Percentiles rank a stretch among this genome's conserved stretches.
Evolutionary conservation across 2,797 vertebrate genomes (phyloP).

Genomic region (Spea hammondii): DNA sequence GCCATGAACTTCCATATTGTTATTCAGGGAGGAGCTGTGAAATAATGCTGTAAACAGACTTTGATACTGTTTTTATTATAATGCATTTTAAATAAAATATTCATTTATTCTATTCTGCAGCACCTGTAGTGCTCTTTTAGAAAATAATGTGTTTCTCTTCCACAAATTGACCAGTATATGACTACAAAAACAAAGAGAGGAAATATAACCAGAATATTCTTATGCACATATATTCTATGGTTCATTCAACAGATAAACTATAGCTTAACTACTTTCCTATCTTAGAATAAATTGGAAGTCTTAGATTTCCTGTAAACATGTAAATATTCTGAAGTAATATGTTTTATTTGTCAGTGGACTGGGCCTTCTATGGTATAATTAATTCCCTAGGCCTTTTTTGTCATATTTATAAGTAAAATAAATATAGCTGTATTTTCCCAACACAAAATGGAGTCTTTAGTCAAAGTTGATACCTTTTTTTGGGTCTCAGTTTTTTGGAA

Average conservation of each 20-base stretch:
- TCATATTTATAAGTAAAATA: no score
- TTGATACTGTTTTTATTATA: slow-evolving; percentile 16
- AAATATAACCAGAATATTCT: slow-evolving; percentile 9
- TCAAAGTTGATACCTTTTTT: no score
- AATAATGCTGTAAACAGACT: slow-evolving; percentile 29
- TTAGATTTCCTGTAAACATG: neutral
- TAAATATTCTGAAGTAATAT: neutral
- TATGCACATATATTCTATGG: slow-evolving; percentile 4
- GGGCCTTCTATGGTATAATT: neutral
- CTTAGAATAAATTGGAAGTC: neutral
- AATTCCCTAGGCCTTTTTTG: neutral
- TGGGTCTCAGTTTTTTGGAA: no score
- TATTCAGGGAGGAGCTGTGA: slow-evolving; percentile 28
- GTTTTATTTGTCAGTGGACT: no score
- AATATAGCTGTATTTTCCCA: no score
- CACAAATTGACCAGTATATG: slow-evolving; percentile 41
- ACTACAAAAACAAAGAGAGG: slow-evolving; percentile 24
- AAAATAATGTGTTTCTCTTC: slow-evolving; percentile 15
- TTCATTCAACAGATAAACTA: neutral
- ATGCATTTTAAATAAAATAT: slow-evolving; percentile 47
- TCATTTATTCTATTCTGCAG: slow-evolving; percentile 34
- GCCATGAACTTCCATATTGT: slow-evolving; percentile 27
- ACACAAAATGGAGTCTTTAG: no score
- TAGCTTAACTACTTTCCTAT: neutral
- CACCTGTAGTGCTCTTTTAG: slow-evolving; percentile 7